These are phyloP conservation scores for Theonella swinhoei DNA, from an alignment of 37 sponge, comb jelly and placozoan genomes.

Conservation along the genomic window DNA sequence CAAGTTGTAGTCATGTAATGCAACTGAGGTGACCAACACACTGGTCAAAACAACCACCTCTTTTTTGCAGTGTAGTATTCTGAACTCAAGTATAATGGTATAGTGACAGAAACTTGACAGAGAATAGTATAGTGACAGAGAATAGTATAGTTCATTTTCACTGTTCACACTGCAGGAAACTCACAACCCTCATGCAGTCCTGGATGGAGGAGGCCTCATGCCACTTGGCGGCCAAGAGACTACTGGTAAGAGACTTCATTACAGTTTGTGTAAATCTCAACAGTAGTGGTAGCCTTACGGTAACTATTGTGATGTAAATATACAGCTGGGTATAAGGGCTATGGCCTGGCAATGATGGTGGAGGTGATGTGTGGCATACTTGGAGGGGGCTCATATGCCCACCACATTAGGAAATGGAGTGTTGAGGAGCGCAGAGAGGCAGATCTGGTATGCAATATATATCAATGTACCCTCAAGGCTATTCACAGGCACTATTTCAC, in stretches of 20 bases:
- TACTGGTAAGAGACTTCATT: conserved; percentile 34
- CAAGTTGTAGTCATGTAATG: no score
- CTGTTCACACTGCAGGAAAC: conserved; percentile 40
- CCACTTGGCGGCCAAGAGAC: conserved; percentile 87
- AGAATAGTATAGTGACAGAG: no score
- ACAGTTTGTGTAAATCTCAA: background rate
- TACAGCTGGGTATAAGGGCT: conserved; percentile 90
- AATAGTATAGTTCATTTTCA: no score
- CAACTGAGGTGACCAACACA: no score
- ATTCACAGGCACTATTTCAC: background rate
- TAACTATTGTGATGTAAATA: background rate
- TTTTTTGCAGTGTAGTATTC: no score
- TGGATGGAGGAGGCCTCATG: conserved; percentile 77
- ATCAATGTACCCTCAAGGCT: background rate
- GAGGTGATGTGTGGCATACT: conserved; percentile 90
- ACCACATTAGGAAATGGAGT: conserved; percentile 74
- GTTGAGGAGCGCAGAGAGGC: conserved; percentile 33
- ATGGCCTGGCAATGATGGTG: conserved; percentile 90
- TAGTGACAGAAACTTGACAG: no score
- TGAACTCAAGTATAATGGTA: no score
- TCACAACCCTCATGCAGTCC: conserved; percentile 47
- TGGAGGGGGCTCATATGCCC: conserved; percentile 76
- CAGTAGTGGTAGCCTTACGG: background rate
- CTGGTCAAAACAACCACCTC: no score
- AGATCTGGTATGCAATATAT: conserved; percentile 56